Base-by-base conservation (phyloP, 2,113 vertebrate genomes). In the Podarcis cretensis region DNA sequence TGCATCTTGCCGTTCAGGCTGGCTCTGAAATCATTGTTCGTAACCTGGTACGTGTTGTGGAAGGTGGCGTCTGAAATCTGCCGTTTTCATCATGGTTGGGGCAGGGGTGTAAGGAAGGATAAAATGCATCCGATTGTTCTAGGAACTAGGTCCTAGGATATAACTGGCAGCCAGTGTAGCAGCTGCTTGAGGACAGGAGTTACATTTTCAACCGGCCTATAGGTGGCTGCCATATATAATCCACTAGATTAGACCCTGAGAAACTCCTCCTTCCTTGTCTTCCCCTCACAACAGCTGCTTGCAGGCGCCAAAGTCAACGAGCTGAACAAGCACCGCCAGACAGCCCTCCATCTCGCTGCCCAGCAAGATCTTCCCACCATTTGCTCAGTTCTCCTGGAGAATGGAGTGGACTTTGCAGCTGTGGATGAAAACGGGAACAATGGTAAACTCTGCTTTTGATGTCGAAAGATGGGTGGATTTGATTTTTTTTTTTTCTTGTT, bases 371-470 rank as follows among this genome's bases (percentile, higher is more conserved):
- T 99, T 89, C 98, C 98, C 89, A 99, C 98, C 1, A 99, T 99
- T 92, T 99, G 99, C 92, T 99, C 99, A 0, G 99, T 99, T 87
- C 97, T 99, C 86, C 90, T 99, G 85, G 99, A 99, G 96, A 99
- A 99, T 1, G 98, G 97, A 14, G 97, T 99, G 0, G 99, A 99
- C 94, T 99, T 99, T 43, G 95, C 98, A 54, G 98, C 98, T 10
- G 97, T 98, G 84, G 99, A 99, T 95, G 99, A 99, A 95, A 99
- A 99, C 84, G 98, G 98, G 87, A 99, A 98, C 94, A 99, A 99
- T 1, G 99, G 99, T 99, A 97, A 94, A 93, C 78, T 21, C 80
- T 86, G 48, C 48, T 69, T 69, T 43, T 25, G 71, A 3, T 43
- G 21, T 43, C n/a, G 2, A 9, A 75, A 23, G 21, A 23, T 32